phyloP scores from a whole-genome alignment of 2,797 vertebrate species.

The Gephyroberyx darwinii region DNA sequence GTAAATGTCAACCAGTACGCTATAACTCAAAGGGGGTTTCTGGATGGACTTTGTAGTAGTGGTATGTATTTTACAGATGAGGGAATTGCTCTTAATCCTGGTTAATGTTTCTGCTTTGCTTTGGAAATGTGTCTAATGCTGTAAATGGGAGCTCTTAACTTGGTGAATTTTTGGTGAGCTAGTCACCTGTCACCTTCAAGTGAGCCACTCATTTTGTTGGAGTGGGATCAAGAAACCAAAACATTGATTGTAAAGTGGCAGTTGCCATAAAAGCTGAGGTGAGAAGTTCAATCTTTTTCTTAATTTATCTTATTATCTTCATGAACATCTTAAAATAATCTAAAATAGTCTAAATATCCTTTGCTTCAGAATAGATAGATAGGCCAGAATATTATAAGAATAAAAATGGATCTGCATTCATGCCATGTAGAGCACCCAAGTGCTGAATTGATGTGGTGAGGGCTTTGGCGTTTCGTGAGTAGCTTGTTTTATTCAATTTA shows the following conservation, averaged over 20 bases:
- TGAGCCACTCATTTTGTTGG: slow-evolving; percentile 46
- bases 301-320: too few relatives aligned
- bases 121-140: slow-evolving; percentile 14
- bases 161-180: slow-evolving; percentile 18
- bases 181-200: slow-evolving; percentile 17
- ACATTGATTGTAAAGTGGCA: background rate
- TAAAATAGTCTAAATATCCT: slow-evolving; percentile 4
- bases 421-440: slow-evolving; percentile 52
- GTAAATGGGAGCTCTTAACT: slow-evolving; percentile 16
- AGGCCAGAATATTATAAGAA: slow-evolving; percentile 25
- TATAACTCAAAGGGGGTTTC: slow-evolving; percentile 62
- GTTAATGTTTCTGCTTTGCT: slow-evolving; percentile 22
- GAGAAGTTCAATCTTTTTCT: too few relatives aligned
- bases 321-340: too few relatives aligned
- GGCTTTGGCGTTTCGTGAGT: slow-evolving; percentile 22
- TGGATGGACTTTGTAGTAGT: slow-evolving; percentile 51
- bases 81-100: slow-evolving; percentile 36
- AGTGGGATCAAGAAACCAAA: background rate
- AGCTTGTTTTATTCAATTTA: slow-evolving; percentile 54
- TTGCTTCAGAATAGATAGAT: background rate
- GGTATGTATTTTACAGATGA: slow-evolving; percentile 50
- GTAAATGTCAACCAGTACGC: slow-evolving; percentile 54
- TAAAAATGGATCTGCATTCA: slow-evolving; percentile 54
- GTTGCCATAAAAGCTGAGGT: background rate
- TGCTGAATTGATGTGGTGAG: background rate